Evolutionary conservation across 2,888 invertebrate species (phyloP).

Genomic region (Dromius quadrimaculatus): DNA sequence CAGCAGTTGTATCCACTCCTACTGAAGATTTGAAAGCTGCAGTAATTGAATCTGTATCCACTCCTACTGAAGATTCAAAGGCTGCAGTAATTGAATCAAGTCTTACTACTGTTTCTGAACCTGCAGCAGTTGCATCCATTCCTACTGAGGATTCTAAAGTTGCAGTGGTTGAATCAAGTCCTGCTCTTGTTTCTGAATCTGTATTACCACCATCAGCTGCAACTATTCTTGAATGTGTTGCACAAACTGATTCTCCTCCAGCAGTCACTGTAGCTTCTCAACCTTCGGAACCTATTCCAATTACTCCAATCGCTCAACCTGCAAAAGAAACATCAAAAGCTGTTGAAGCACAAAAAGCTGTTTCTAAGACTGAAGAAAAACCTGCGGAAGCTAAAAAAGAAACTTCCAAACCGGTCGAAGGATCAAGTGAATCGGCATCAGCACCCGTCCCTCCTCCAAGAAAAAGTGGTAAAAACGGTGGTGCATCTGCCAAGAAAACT

Average conservation of each 20-base stretch:
- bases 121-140: conserved; percentile 24
- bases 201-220: conserved; percentile 42
- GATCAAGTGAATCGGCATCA: conserved; percentile 61
- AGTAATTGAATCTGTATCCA: conserved; percentile 6
- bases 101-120: neutral
- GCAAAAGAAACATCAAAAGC: conserved; percentile 23
- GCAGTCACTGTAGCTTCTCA: neutral
- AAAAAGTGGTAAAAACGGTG: conserved; percentile 59
- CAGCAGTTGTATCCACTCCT: conserved; percentile 42
- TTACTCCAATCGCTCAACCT: conserved; percentile 31
- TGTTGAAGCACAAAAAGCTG: conserved; percentile 20
- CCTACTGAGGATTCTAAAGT: neutral
- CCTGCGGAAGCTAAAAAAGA: conserved; percentile 56
- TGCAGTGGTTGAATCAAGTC: neutral
- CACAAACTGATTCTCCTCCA: conserved; percentile 43
- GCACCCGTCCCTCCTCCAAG: conserved; percentile 62
- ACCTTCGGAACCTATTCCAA: conserved; percentile 1
- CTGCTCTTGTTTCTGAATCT: neutral
- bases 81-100: neutral
- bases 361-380: conserved; percentile 54
- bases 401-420: conserved; percentile 60
- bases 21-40: conserved; percentile 10
- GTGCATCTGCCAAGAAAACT: conserved; percentile 33
- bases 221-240: conserved; percentile 44
- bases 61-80: conserved; percentile 11